A percentile compares a stretch with the other conserved stretches of the same genome.
Conservation (phyloP, 1,140 invertebrate genomes). For the Rhyacophila brunnea region DNA sequence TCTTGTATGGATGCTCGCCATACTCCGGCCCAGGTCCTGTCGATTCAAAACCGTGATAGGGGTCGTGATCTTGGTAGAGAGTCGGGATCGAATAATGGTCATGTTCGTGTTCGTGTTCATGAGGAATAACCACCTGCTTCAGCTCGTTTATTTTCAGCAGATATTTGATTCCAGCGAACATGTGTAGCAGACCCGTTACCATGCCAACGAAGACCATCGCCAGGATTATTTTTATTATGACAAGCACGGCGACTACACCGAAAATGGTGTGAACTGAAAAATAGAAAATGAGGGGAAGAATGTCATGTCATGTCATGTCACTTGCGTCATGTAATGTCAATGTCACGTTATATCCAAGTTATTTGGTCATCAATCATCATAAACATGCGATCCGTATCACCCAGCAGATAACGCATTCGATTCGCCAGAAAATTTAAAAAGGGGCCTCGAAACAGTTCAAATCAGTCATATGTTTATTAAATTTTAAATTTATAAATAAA, state of each 20-base stretch:
- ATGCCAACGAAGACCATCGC: constrained; percentile 23
- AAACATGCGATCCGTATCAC: too few species aligned
- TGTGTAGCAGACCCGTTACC: constrained; percentile 15
- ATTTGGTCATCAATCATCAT: too few species aligned
- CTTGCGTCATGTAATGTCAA: too few species aligned
- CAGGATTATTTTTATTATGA: constrained; percentile 31
- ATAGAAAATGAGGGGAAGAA: neutral
- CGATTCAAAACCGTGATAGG: constrained; percentile 15
- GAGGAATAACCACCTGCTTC: neutral
- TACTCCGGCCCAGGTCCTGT: constrained; percentile 1
- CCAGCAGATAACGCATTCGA: too few species aligned
- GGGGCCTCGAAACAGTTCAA: too few species aligned
- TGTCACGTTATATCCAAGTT: too few species aligned
- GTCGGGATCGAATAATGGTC: neutral
- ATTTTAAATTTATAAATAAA: too few species aligned
- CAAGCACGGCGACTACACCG: constrained; percentile 10
- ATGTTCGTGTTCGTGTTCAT: neutral
- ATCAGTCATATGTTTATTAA: too few species aligned
- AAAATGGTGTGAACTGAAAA: constrained; percentile 24
- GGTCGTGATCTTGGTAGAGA: neutral
- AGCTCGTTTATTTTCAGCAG: constrained; percentile 10
- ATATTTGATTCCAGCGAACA: constrained; percentile 29
- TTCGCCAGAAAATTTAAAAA: too few species aligned
- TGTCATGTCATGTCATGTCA: neutral
- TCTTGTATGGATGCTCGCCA: neutral